Percentiles rank a stretch among this genome's conserved stretches.
phyloP scores from a whole-genome alignment of 2,888 invertebrate species.

The Eurytoma adleriae region DNA sequence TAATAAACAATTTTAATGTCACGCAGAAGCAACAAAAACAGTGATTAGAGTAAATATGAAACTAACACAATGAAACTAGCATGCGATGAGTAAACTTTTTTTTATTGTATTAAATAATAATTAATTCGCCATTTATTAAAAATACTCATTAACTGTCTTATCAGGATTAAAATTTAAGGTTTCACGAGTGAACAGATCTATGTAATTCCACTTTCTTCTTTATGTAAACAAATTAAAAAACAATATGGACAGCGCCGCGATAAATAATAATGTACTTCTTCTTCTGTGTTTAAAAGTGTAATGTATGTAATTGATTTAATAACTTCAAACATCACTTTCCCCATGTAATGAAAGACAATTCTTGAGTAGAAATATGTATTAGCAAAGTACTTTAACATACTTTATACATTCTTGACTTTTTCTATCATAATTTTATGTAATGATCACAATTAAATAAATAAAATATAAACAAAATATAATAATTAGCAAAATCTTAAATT shows the following conservation, averaged over 20 bases:
- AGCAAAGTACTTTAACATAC: constrained; percentile 17
- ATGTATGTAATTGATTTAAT: constrained; percentile 34
- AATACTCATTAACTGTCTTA: background rate
- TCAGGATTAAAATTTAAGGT: constrained; percentile 3
- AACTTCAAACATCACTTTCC: constrained; percentile 23
- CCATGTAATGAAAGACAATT: constrained; percentile 18
- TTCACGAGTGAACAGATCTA: constrained; percentile 27
- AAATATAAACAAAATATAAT: constrained; percentile 11
- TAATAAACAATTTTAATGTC: constrained; percentile 23
- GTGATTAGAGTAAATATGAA: too few relatives aligned
- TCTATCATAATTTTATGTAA: constrained; percentile 45
- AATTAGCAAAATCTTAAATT: constrained; percentile 18
- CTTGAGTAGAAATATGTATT: constrained; percentile 20
- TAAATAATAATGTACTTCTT: constrained; percentile 41
- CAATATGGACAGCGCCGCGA: constrained; percentile 36
- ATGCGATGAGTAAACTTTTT: too few relatives aligned
- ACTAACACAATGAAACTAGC: too few relatives aligned
- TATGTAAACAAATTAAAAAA: constrained; percentile 15
- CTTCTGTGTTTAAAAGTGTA: constrained; percentile 38
- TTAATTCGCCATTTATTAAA: background rate
- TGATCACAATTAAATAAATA: constrained; percentile 35
- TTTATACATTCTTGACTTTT: constrained; percentile 41
- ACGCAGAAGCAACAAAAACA: too few relatives aligned
- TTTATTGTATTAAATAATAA: constrained; percentile 13
- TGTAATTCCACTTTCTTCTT: constrained; percentile 33